These are phyloP conservation scores for Bactericera cockerelli DNA, from an alignment of 1,140 invertebrate genomes.

Conservation along the genomic window DNA sequence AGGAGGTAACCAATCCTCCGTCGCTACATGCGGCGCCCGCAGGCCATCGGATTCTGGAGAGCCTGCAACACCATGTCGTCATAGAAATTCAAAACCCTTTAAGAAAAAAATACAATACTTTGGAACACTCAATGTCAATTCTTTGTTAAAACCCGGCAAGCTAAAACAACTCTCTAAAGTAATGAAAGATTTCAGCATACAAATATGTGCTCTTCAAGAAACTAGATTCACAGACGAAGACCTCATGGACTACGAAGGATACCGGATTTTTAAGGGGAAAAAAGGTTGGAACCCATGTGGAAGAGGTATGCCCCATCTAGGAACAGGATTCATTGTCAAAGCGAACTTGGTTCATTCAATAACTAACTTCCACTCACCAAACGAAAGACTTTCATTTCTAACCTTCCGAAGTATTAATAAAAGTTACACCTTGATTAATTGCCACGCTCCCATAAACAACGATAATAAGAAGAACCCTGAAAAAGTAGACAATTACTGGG, in stretches of 20 bases:
- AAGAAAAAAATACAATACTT: neutral
- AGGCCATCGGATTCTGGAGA: neutral
- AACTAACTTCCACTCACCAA: neutral
- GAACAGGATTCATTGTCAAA: neutral
- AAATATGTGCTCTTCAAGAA: no score
- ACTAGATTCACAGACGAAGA: no score
- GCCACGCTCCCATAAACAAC: neutral
- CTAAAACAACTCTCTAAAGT: neutral
- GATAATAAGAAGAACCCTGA: neutral
- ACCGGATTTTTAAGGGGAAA: neutral
- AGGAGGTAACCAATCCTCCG: conserved; percentile 6
- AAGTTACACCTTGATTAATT: neutral
- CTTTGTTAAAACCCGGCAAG: neutral
- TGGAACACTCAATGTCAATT: neutral
- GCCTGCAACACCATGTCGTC: conserved; percentile 1
- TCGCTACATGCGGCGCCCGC: neutral
- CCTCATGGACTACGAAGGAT: no score
- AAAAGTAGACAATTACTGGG: neutral
- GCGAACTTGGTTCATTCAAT: neutral
- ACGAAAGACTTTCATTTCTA: neutral
- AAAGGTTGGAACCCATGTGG: neutral
- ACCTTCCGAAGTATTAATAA: neutral
- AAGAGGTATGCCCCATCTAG: neutral
- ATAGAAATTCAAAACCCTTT: neutral
- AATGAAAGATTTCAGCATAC: no score